Evolutionary conservation across 2,888 invertebrate genomes (phyloP), one percentile per base, ranked within the genome.

Genomic region (Polydrusus pterygomalis): DNA sequence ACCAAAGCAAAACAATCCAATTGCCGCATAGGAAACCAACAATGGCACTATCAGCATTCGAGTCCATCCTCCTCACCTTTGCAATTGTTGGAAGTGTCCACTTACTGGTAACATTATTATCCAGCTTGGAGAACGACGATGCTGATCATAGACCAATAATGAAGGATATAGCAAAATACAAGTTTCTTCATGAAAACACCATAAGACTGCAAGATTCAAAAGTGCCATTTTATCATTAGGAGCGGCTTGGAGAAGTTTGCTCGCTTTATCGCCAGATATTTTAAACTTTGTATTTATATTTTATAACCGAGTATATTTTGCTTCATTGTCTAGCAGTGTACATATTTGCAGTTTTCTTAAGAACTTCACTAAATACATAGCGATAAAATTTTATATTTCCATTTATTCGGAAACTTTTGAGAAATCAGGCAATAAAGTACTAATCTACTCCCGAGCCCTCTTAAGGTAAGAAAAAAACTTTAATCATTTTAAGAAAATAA

Each of bases 31-130:
- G 13, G 45, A 45, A 15, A 17, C 30, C 51, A 45, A 30, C 20
- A 38, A 83, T 84, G 83, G 81, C 79, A 63, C 76, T 84, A 78
- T 74, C 80, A 56, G 79, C 80, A 40, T 51, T 83, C 38, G 83
- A 84, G 79, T 83, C 83, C 1, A 80, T 84, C 47, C 38, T 84
- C n/a, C 67, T 84, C 30, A 83, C 84, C 17, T 80, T 83, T 60
- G 82, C 80, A 56, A 82, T 84, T 71, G 80, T 83, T 60, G 83
- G 82, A 34, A 81, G 82, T 58, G 83, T 84, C 25, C 83, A 84
- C 74, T 74, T 84, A 58, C 45, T 84, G 43, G 82, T 84, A 25
- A 78, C 80, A n/a, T 30, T 84, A 7, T 75, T 84, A 11, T 77
- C 82, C 72, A 78, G 78, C 3, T 30, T 84, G 45, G 82, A 84